Evolutionary conservation across 2,113 vertebrate genomes (phyloP), one percentile per base, ranked within the genome.

Genomic region (Alaudala cheleensis): DNA sequence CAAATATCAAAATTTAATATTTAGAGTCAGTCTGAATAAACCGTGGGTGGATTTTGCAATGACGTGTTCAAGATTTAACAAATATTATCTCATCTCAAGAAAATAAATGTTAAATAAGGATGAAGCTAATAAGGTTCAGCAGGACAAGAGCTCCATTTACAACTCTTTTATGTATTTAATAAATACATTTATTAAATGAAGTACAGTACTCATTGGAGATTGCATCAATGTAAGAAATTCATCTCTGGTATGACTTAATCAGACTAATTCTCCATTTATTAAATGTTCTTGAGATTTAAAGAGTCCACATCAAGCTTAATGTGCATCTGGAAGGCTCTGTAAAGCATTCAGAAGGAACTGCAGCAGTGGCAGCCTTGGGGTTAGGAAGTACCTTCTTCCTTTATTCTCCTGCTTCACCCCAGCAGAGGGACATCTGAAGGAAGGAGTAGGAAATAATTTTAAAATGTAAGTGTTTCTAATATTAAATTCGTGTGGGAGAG

Each of bases 111-210:
- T 92, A 94, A 95, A 83, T 93, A 89, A 88, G 93, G 85, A 97
- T 44, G 84, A 70, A 45, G 51, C 81, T 97, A 96, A 97, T 95
- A 91, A 62, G 89, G 56, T 96, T 72, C 88, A 95, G 91, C 54
- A 88, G 92, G 91, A 96, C 54, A 93, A 95, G 79, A 88, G 60
- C 83, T 97, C 92, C 95, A 93, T 96, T 97, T 97, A 77, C 89
- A 95, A 96, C 79, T 96, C 81, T 88, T 97, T 92, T 95, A 92
- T 96, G 88, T 96, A 95, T 97, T 97, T 97, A 97, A 98, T 97
- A 97, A 97, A 96, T 94, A 95, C 76, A 93, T 97, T 93, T 97
- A 97, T 97, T 97, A 97, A 97, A 97, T 97, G 96, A 97, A 97
- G 83, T 78, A 72, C 56, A 71, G 73, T 54, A 42, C 90, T 96